phyloP scores from a whole-genome alignment of 2,888 invertebrate species.

The Lampropteryx suffumata region DNA sequence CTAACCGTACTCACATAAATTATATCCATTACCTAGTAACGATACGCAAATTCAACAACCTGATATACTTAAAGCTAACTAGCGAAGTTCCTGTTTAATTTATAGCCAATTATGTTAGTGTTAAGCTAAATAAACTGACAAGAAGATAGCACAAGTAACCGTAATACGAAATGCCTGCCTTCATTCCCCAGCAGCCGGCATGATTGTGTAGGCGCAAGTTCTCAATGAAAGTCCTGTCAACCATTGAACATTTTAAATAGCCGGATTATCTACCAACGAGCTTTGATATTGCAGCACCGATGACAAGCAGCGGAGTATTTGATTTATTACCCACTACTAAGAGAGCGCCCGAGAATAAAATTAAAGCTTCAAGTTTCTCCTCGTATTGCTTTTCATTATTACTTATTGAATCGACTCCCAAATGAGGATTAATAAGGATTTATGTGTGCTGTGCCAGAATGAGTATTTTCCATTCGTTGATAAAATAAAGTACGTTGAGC shows the following conservation, averaged over 20 bases:
- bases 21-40: conserved; percentile 46
- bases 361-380: conserved; percentile 49
- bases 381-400: conserved; percentile 59
- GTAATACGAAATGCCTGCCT: conserved; percentile 58
- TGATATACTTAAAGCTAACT: conserved; percentile 61
- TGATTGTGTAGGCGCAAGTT: conserved; percentile 50
- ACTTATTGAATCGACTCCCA: conserved; percentile 66
- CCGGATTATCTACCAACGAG: conserved; percentile 56
- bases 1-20: conserved; percentile 46
- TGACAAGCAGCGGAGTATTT: conserved; percentile 71
- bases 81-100: conserved; percentile 73
- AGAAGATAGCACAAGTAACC: conserved; percentile 68
- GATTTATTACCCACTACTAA: conserved; percentile 61
- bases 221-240: conserved; percentile 44
- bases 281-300: conserved; percentile 61
- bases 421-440: conserved; percentile 74
- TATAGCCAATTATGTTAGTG: conserved; percentile 80
- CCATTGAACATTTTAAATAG: conserved; percentile 55
- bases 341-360: conserved; percentile 51
- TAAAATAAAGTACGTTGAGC: conserved; percentile 52
- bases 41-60: conserved; percentile 58
- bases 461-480: conserved; percentile 48
- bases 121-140: conserved; percentile 76
- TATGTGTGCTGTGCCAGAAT: conserved; percentile 55
- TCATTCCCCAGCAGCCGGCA: conserved; percentile 43